Conservation (phyloP, 1,140 invertebrate species). For the Pseudomyrmex sp. region DNA sequence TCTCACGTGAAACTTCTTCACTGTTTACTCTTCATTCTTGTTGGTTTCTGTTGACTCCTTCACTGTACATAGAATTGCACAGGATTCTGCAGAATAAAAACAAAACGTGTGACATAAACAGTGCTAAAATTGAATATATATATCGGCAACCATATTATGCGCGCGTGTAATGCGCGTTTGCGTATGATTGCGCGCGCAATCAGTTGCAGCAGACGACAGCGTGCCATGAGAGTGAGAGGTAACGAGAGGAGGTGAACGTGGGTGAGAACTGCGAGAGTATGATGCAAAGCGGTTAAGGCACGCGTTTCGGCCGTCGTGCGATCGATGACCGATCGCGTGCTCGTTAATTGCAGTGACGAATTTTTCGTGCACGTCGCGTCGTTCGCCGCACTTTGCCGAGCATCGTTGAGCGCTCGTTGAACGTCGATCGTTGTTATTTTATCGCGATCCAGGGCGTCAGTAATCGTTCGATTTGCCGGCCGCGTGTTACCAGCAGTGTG, state of each 20-base stretch:
- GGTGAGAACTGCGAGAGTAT: background rate
- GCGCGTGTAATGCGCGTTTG: no score
- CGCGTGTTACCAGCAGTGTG: no score
- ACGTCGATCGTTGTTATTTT: background rate
- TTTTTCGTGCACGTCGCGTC: background rate
- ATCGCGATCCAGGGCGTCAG: no score
- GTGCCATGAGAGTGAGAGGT: background rate
- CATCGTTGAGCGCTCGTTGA: background rate
- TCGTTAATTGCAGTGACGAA: background rate
- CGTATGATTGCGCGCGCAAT: slow-evolving; percentile 22
- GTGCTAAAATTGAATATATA: no score
- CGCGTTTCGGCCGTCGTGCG: background rate
- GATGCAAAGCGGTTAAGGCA: background rate
- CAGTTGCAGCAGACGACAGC: slow-evolving; percentile 22
- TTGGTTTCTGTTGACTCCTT: no score
- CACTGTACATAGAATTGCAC: no score
- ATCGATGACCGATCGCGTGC: background rate
- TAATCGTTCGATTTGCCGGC: no score
- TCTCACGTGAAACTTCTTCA: no score
- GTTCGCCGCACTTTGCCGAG: background rate
- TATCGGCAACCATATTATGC: no score
- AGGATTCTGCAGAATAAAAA: no score
- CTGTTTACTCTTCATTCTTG: no score
- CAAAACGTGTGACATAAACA: no score
- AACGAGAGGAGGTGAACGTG: background rate